These are phyloP conservation scores for Aurelia sp. DNA, from an alignment of 30 jellyfish, hydroid and myxozoan species.

Conservation along the genomic window DNA sequence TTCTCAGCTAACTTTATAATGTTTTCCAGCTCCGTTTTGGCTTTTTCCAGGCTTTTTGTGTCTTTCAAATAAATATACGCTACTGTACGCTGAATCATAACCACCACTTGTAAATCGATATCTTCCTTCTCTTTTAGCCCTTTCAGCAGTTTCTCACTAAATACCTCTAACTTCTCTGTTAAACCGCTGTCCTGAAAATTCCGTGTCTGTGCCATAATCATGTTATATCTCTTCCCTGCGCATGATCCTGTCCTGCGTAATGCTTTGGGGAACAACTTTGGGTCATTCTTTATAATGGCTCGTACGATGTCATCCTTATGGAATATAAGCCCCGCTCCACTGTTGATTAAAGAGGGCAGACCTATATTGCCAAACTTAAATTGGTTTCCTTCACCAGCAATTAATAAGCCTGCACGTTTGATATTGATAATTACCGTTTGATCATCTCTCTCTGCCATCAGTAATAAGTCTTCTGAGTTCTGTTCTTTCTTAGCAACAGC, in stretches of 20 bases:
- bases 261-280: slow-evolving; percentile 13
- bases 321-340: background rate
- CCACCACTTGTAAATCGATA: background rate
- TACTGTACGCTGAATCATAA: background rate
- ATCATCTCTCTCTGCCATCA: background rate
- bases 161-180: background rate
- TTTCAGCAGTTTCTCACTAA: background rate
- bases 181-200: slow-evolving; percentile 12
- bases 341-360: background rate
- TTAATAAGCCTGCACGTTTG: background rate
- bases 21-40: background rate
- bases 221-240: slow-evolving; percentile 1
- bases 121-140: background rate
- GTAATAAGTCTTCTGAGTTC: background rate
- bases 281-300: slow-evolving; percentile 2
- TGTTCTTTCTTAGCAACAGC: too few relatives aligned
- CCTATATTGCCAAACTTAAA: background rate
- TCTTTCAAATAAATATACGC: background rate
- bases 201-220: slow-evolving; percentile 6
- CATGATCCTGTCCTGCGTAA: slow-evolving; percentile 17
- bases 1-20: background rate
- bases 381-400: background rate
- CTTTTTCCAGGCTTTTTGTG: background rate
- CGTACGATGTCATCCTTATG: background rate
- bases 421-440: background rate